phyloP scores from a whole-genome alignment of 1,140 invertebrate genomes.

The Caenorhabditis remanei region DNA sequence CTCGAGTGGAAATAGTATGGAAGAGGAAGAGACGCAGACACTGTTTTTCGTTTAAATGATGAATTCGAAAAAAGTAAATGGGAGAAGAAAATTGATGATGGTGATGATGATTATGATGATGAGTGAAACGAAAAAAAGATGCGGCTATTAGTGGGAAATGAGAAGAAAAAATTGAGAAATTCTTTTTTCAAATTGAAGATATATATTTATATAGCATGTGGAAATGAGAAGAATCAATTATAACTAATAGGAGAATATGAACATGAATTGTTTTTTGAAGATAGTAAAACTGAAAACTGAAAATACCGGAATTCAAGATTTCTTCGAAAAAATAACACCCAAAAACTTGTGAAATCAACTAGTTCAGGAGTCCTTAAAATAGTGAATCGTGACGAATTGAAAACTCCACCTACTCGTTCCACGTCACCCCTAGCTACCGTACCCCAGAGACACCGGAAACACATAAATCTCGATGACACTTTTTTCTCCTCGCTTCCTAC shows the following conservation, averaged over 20 bases:
- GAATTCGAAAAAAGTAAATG: slow-evolving; percentile 18
- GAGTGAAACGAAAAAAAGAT: slow-evolving; percentile 20
- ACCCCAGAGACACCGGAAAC: not conserved
- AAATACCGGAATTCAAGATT: not conserved
- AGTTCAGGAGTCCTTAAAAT: not conserved
- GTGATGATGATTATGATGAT: slow-evolving; percentile 3
- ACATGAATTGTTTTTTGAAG: no score
- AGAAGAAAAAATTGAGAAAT: not conserved
- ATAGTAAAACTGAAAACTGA: no score
- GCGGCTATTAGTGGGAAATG: slow-evolving; percentile 8
- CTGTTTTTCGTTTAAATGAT: slow-evolving; percentile 17
- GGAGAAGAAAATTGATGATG: slow-evolving; percentile 28
- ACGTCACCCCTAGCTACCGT: slow-evolving; percentile 3
- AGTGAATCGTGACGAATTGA: not conserved
- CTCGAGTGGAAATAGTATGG: not conserved
- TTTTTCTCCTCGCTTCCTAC: not conserved
- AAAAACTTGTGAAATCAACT: not conserved
- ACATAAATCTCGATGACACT: slow-evolving; percentile 24
- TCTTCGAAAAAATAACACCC: not conserved
- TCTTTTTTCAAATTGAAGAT: no score
- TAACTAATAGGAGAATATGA: no score
- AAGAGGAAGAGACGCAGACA: slow-evolving; percentile 27
- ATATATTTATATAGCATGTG: no score
- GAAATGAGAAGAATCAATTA: no score
- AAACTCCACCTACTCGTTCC: not conserved